Conservation (phyloP, 2,113 vertebrate species). For the Mobula hypostoma region DNA sequence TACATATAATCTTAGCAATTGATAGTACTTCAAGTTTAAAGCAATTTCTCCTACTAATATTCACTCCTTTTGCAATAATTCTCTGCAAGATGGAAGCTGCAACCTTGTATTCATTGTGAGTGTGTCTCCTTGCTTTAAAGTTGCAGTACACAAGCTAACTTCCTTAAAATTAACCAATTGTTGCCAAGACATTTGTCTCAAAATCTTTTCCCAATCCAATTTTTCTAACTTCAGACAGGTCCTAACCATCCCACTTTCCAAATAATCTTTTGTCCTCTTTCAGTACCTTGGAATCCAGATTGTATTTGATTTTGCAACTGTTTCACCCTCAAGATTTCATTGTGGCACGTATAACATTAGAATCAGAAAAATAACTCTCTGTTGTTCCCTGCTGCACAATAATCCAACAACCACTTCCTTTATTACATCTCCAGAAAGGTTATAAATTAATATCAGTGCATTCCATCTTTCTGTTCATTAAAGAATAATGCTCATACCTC, state of each 20-base stretch:
- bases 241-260: too few species aligned
- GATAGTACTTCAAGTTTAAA: background rate
- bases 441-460: background rate
- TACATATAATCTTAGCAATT: background rate
- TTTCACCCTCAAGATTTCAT: background rate
- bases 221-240: too few species aligned
- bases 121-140: too few species aligned
- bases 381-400: background rate
- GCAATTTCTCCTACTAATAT: background rate
- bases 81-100: too few species aligned
- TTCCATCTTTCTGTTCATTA: background rate
- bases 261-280: too few species aligned
- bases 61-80: background rate
- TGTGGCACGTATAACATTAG: background rate
- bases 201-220: background rate
- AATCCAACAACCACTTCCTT: background rate
- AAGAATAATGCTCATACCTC: background rate
- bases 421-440: background rate
- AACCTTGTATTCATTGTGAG: too few species aligned
- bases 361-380: background rate
- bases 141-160: background rate
- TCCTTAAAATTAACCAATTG: background rate
- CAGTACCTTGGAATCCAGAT: background rate
- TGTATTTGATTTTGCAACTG: background rate
- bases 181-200: background rate